Evolutionary conservation across 2,888 invertebrate species (phyloP), one percentile per base, ranked within the genome.

Genomic region (Lasiommata megera): DNA sequence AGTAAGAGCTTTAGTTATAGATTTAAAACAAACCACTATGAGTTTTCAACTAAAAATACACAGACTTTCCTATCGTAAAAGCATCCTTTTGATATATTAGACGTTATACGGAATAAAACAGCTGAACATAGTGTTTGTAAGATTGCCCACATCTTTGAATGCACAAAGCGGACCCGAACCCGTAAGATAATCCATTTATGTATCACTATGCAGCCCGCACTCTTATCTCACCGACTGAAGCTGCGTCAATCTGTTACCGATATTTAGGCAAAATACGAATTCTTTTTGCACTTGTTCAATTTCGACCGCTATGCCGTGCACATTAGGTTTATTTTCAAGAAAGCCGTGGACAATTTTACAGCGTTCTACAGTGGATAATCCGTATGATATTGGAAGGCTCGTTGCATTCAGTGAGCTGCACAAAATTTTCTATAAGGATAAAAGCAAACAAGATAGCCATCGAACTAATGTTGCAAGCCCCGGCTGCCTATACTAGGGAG

Each of bases 351-450:
- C 67, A 77, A 76, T 73, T 84, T 82, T 88, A 86, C 77, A 80
- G 69, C 88, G 76, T 89, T 89, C 80, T 81, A 77, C 79, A 72
- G 71, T 70, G 79, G 79, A 84, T 88, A 85, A 88, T 88, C 88
- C 86, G 71, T 73, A 79, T 84, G 86, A 89, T 88, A 89, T 89
- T 88, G 89, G 87, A 89, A 84, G 86, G 84, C 84, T 76, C 78
- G 83, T 80, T 87, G 89, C 89, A 88, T 88, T 84, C 89, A 83
- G 80, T 79, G 83, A 81, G 81, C 88, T 88, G 87, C 86, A 88
- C 88, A 77, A 88, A 88, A 88, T 88, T 88, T 88, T 89, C 87
- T 89, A 89, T 89, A 88, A 89, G 88, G 84, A 88, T 89, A 88
- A 88, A 88, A 88, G 88, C 88, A 88, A 89, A 89, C 88, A 88